Conservation (phyloP, 2,888 invertebrate species). For the Drosophila longiperda region DNA sequence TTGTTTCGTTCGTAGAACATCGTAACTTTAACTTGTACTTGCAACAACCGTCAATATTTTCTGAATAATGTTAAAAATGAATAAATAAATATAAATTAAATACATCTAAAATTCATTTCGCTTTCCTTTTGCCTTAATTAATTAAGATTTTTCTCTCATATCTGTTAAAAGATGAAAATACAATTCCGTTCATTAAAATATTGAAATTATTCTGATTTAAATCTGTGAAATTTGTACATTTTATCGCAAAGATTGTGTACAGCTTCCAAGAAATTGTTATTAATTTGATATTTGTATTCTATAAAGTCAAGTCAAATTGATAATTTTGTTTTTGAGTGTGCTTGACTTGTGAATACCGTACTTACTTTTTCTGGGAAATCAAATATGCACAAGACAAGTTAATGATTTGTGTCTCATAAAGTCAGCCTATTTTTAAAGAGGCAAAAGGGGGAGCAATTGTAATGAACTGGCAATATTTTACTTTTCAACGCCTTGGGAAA, state of each 20-base stretch:
- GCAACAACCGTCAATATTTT: background rate
- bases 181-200: background rate
- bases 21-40: background rate
- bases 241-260: background rate
- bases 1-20: background rate
- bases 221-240: background rate
- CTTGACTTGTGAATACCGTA: background rate
- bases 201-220: background rate
- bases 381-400: constrained; percentile 2
- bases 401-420: constrained; percentile 24
- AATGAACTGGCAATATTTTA: constrained; percentile 35
- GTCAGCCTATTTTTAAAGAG: constrained; percentile 2
- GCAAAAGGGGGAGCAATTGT: background rate
- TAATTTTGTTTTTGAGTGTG: background rate
- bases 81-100: background rate
- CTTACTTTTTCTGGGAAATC: background rate
- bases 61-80: background rate
- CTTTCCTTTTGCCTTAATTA: background rate
- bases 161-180: background rate
- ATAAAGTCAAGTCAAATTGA: background rate
- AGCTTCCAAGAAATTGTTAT: background rate
- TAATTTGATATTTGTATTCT: background rate
- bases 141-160: background rate
- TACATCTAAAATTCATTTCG: background rate
- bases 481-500: constrained; percentile 30